These are phyloP conservation scores for Sesia bembeciformis DNA, from an alignment of 2,888 invertebrate species.

Conservation along the genomic window DNA sequence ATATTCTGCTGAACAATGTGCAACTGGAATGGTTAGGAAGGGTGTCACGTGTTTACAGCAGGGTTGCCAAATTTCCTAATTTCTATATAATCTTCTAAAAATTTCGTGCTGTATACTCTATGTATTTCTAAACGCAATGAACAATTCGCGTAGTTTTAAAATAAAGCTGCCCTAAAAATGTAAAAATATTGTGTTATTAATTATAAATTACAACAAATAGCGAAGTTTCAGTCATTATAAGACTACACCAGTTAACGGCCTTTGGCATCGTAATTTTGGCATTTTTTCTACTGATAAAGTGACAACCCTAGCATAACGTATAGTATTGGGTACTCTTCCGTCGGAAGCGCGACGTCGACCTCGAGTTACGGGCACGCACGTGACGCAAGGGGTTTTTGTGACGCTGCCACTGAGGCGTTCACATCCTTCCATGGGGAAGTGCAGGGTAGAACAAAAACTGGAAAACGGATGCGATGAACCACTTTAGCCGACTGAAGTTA, in stretches of 20 bases:
- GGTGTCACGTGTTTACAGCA: background rate
- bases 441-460: background rate
- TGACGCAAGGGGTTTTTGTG: slow-evolving; percentile 40
- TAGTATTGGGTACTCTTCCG: slow-evolving; percentile 20
- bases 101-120: too few relatives aligned
- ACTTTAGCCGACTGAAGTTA: background rate
- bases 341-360: slow-evolving; percentile 49
- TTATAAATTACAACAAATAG: too few relatives aligned
- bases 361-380: slow-evolving; percentile 48
- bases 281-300: too few relatives aligned
- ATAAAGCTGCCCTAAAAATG: too few relatives aligned
- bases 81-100: too few relatives aligned
- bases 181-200: too few relatives aligned
- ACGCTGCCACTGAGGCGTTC: slow-evolving; percentile 18
- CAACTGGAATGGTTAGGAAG: background rate
- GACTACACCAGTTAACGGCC: too few relatives aligned
- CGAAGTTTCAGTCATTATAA: too few relatives aligned
- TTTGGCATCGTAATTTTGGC: too few relatives aligned
- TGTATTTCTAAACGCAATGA: too few relatives aligned
- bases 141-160: too few relatives aligned
- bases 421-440: slow-evolving; percentile 23
- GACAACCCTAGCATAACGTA: too few relatives aligned
- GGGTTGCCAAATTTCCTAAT: background rate
- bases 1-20: background rate
- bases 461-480: background rate